Evolutionary conservation across 2,797 vertebrate genomes (phyloP), one percentile per base, ranked within the genome.

Genomic region (Neoniphon sammara): DNA sequence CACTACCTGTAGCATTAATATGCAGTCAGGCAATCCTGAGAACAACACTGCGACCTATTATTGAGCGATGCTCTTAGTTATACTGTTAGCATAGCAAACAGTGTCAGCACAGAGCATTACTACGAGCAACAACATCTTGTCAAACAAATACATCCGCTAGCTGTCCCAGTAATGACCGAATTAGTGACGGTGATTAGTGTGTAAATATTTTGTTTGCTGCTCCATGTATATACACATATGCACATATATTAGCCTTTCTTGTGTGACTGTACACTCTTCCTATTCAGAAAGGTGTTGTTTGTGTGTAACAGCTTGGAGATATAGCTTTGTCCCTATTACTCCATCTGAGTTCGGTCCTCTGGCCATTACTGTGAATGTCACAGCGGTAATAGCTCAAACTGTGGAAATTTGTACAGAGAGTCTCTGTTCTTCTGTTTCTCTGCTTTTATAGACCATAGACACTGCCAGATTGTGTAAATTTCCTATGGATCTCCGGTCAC

Each of bases 1-100:
- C 66, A 71, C 53, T 73, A 84, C 73, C 75, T 86, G 73, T 76
- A 44, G 3, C 60, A 73, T 88, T 83, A 83, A 77, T 70, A 81
- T 80, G 67, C 82, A 78, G 64, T 73, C 62, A 61, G 49, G 71
- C 73, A 65, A 54, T 60, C 27, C 57, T 46, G 59, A 58, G 42
- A 71, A 66, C 27, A 86, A 75, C 53, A 36, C 42, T 58, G 4
- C 30, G 63, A 31, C 54, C 20, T 47, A 63, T 82, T 75, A 84
- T 54, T 66, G 69, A 85, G 67, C n/a, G 8, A 70, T 30, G 68
- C 53, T 70, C 20, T 74, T 71, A 52, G 54, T 78, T 78, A 54
- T 36, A 59, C 63, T 78, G 72, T 86, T 75, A 64, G 58, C 74
- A 77, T 63, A 58, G 66, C 76, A 63, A 88, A 72, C 73, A 68